Evolutionary conservation across 2,888 invertebrate genomes (phyloP), one percentile per base, ranked within the genome.

Genomic region (Callyntrura sp.): DNA sequence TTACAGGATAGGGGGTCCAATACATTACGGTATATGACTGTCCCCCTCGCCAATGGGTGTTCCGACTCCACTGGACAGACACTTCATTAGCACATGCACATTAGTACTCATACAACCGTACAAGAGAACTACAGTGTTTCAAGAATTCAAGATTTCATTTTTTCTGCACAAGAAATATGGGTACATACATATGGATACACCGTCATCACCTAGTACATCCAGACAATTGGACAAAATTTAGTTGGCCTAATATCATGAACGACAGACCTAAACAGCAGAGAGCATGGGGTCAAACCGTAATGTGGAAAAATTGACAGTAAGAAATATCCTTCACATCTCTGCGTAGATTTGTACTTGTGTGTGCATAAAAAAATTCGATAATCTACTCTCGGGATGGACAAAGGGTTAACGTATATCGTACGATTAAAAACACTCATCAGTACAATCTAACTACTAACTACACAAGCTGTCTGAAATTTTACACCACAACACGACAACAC

Each of bases 271-370:
- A 17, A 81, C 57, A 60, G 35, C 20, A 81, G 23, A 55, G 76
- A 43, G 79, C 79, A 81, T 60, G 79, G 79, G 79, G 79, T 81
- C 79, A 81, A 81, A 60, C 9, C 79, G 17, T 81, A 81, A 81
- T 17, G 79, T 60, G 79, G 60, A 35, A 60, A 81, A 35, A 17
- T 43, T 43, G 57, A 57, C 57, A 81, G 60, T 73, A 73, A 81
- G 60, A 48, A 73, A 35, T 55, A 76, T 76, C 55, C 79, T 60
- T 60, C 60, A 81, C 79, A 43, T 55, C 60, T 60, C 5, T 45
- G 28, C 14, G 14, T 60, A 3, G 12, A 60, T 35, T 57, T 28
- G 35, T 43, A 17, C 8, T 73, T n/a, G 20, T 28, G 1, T 76
- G 76, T 11, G 2, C 9, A 70, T 70, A 8, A 17, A 3, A n/a